Percentiles rank a stretch among this genome's conserved stretches.
These are phyloP conservation scores for Drosophila borborema DNA, from an alignment of 2,888 invertebrate species.

Conservation along the genomic window DNA sequence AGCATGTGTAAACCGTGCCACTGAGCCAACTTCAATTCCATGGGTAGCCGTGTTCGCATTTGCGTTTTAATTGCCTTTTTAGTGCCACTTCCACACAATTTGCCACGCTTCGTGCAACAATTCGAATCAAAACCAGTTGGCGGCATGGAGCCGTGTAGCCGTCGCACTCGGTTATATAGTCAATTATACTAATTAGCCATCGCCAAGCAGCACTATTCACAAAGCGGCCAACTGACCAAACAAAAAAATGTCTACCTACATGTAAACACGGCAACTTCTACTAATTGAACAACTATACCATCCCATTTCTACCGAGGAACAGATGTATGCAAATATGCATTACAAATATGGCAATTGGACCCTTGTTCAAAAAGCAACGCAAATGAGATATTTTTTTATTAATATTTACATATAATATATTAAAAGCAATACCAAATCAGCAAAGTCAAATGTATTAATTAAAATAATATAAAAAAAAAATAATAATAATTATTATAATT, in stretches of 20 bases:
- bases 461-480: too few species aligned
- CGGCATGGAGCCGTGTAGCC: slow-evolving; percentile 17
- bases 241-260: slow-evolving; percentile 71
- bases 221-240: slow-evolving; percentile 58
- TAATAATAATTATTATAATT: too few species aligned
- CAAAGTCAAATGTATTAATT: too few species aligned
- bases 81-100: slow-evolving; percentile 81
- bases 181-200: slow-evolving; percentile 81
- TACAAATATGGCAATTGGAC: slow-evolving; percentile 47
- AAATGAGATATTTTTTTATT: neutral
- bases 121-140: slow-evolving; percentile 66
- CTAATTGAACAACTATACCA: slow-evolving; percentile 43
- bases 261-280: slow-evolving; percentile 48
- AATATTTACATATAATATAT: neutral
- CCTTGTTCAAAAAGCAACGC: neutral
- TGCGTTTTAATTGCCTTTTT: slow-evolving; percentile 81
- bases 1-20: slow-evolving; percentile 55
- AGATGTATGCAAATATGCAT: neutral
- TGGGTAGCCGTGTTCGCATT: slow-evolving; percentile 52
- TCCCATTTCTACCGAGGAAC: neutral
- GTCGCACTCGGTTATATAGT: slow-evolving; percentile 66
- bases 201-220: slow-evolving; percentile 45
- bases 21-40: slow-evolving; percentile 40
- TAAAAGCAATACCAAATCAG: too few species aligned
- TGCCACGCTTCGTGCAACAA: slow-evolving; percentile 79